A percentile compares a stretch with the other conserved stretches of the same genome.
These are phyloP conservation scores for Numenius phaeopus DNA, from an alignment of 2,797 vertebrate species.

Conservation along the genomic window DNA sequence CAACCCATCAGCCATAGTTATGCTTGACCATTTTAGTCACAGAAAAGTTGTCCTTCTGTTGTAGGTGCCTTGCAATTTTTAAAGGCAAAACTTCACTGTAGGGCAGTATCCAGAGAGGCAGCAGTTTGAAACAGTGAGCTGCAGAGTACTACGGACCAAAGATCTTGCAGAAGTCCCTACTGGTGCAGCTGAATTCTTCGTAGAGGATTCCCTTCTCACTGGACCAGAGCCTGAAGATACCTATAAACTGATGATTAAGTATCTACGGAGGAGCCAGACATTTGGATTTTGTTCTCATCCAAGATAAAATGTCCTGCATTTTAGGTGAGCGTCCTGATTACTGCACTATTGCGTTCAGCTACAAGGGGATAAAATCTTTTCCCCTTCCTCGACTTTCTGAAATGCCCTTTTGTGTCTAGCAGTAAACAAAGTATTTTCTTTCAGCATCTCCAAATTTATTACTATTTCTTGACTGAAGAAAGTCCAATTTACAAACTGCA, in stretches of 20 bases:
- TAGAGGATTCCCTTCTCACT: background rate
- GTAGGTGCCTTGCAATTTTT: background rate
- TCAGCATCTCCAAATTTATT: conserved; percentile 32
- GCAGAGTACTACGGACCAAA: background rate
- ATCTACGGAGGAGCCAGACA: background rate
- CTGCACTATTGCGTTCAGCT: background rate
- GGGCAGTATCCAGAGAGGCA: background rate
- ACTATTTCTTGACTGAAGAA: conserved; percentile 12
- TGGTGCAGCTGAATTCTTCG: background rate
- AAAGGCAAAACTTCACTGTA: background rate
- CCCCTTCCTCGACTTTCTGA: background rate
- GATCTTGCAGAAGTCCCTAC: background rate
- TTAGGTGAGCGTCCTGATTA: background rate
- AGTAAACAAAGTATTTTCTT: background rate
- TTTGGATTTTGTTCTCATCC: background rate
- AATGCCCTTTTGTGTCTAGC: background rate
- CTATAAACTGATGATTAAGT: background rate
- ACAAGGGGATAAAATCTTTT: background rate
- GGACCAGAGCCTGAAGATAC: background rate
- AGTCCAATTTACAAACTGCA: background rate
- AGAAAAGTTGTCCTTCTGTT: background rate
- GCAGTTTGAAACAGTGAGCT: background rate
- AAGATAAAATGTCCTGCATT: background rate
- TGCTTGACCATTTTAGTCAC: background rate
- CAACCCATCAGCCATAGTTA: background rate